These are phyloP conservation scores for Drosophila bocqueti DNA, from an alignment of 1,140 invertebrate species.

Conservation along the genomic window DNA sequence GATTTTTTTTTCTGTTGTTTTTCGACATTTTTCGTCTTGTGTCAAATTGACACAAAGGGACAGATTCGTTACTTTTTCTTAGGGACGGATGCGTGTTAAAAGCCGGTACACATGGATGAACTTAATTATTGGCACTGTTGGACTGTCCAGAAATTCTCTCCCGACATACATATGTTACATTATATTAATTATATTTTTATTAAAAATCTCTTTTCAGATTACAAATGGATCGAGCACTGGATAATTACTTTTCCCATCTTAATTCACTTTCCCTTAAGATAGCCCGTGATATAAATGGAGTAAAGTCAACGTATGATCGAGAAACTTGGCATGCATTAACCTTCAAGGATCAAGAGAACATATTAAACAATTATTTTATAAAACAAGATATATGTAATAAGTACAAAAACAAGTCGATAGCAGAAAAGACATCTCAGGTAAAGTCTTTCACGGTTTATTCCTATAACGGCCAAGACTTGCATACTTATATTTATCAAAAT, in stretches of 20 bases:
- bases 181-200: neutral
- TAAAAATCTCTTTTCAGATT: conserved; percentile 15
- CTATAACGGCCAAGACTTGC: conserved; percentile 55
- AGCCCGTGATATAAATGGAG: conserved; percentile 52
- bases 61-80: no score
- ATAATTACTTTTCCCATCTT: conserved; percentile 65
- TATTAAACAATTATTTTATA: conserved; percentile 66
- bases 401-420: conserved; percentile 38
- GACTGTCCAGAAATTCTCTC: no score
- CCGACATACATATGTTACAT: no score
- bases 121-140: no score
- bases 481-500: conserved; percentile 57
- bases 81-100: no score
- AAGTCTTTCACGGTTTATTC: conserved; percentile 30
- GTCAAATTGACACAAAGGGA: no score
- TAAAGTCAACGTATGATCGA: conserved; percentile 46
- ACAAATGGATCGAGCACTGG: conserved; percentile 32
- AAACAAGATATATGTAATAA: conserved; percentile 60
- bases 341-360: conserved; percentile 52
- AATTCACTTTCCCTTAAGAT: conserved; percentile 74
- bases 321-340: conserved; percentile 55
- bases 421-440: neutral
- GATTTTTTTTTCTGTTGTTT: no score
- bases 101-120: neutral
- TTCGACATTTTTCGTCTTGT: no score